Evolutionary conservation across 2,797 vertebrate species (phyloP).

Genomic region (Xenopus petersii): DNA sequence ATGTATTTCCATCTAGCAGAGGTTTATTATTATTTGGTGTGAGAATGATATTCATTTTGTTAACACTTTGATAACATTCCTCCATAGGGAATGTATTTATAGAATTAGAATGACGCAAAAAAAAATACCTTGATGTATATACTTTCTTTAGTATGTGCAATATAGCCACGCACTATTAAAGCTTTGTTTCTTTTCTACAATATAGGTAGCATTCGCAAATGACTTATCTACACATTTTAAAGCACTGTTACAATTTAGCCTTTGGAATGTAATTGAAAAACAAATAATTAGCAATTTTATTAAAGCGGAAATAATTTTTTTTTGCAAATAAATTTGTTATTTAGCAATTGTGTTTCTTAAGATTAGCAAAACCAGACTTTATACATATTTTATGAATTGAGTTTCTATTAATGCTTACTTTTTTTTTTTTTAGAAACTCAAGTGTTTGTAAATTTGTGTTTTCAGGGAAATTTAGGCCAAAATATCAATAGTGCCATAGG

Average conservation of each 20-base stretch:
- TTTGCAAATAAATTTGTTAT: constrained; percentile 2
- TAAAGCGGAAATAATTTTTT: background rate
- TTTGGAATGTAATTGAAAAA: constrained; percentile 30
- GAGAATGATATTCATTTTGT: background rate
- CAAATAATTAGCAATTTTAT: constrained; percentile 22
- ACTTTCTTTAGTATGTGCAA: constrained; percentile 16
- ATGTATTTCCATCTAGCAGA: background rate
- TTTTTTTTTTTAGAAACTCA: background rate
- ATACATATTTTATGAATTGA: background rate
- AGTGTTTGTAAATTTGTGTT: background rate
- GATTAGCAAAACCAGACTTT: too few relatives aligned
- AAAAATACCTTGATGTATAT: constrained; percentile 29
- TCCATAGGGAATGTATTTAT: constrained; percentile 9
- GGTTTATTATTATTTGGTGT: constrained; percentile 4
- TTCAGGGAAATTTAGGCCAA: constrained; percentile 33
- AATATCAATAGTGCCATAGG: constrained; percentile 11
- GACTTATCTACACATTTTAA: constrained; percentile 22
- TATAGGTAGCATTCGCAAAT: constrained; percentile 21
- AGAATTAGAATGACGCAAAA: constrained; percentile 18
- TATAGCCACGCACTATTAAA: constrained; percentile 21
- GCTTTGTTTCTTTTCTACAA: constrained; percentile 8
- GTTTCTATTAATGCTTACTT: background rate
- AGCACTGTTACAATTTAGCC: constrained; percentile 9
- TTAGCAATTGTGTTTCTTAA: background rate
- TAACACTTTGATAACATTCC: background rate